Evolutionary conservation across 2,888 invertebrate genomes (phyloP), one percentile per base, ranked within the genome.

Genomic region (Ochropleura plecta): DNA sequence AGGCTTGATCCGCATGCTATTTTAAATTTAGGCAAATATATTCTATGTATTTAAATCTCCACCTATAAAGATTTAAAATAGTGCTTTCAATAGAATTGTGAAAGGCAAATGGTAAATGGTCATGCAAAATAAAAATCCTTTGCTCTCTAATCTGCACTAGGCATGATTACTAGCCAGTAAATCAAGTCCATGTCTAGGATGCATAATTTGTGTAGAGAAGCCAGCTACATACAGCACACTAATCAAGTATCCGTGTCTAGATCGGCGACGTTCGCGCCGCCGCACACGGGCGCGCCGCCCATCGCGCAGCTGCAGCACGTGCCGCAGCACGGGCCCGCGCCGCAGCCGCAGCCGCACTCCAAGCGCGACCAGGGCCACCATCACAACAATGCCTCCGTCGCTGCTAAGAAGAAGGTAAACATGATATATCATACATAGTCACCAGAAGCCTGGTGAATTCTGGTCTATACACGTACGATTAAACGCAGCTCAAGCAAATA

Each of bases 361-460:
- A 94, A 97, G 86, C 96, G 96, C 62, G 94, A 95, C 42, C 94
- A 92, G 76, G 92, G 92, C 63, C 92, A 93, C 80, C 93, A 93
- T 84, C 92, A 93, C 86, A 89, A 88, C 75, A 89, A 90, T 84
- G 86, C 93, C 87, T 84, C 92, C 75, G 87, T 85, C 75, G 91
- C 93, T 67, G 90, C 92, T 77, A 95, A 95, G 92, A 96, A 96
- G 88, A 96, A 96, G 94, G 95, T 95, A 88, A 63, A 40, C 20
- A 42, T 14, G 1, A 9, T 46, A 16, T 30, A 30, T 30, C 30
- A 30, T 30, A 30, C 30, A 30, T 30, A 30, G 30, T 30, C 30
- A 30, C 18, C 14, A 20, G 12, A n/a, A 6, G 20, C 20, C 5
- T 20, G 20, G 12, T 2, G 20, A 20, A 51, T 51, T 51, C 8